Evolutionary conservation across 2,113 vertebrate genomes (phyloP), one percentile per base, ranked within the genome.

Genomic region (Ginglymostoma cirratum): DNA sequence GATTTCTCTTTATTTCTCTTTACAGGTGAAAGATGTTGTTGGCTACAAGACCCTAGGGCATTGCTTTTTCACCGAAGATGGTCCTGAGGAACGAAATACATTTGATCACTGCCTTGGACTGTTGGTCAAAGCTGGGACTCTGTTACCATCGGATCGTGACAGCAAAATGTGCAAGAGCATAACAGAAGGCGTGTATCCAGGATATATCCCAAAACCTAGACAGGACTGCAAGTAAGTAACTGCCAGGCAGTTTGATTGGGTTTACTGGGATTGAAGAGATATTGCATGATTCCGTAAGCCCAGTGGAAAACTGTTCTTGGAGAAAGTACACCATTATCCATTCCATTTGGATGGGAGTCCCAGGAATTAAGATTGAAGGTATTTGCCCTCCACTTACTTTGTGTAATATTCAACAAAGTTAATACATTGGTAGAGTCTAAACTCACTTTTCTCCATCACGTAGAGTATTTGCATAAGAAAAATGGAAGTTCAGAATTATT

Each of bases 31-130:
- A 97, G 98, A 99, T 0, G 98, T 98, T 5, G 98, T 99, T 95
- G 99, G 99, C 72, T 99, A 99, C 5, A 97, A 99, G 78, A 97
- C 97, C 0, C 96, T 99, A 95, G 99, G 99, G 1, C 99, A 99
- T 96, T 99, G 99, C 96, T 99, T 99, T 97, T 99, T 99, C 96
- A 99, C 98, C 0, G 99, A 99, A 96, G 99, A 99, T 0, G 99
- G 99, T 0, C 98, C 99, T 0, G 99, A 99, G 95, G 98, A 99
- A 86, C 98, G 99, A 96, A 99, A 99, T 97, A 99, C 99, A 0
- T 99, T 99, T 34, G 98, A 99, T 78, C 99, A 99, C 97, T 99
- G 99, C 83, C 98, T 99, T 0, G 99, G 99, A 7, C 98, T 99
- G 76, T 97, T 99, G 96, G 97, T 99, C 1, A 98, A 98, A 87